Conservation (phyloP, 2,797 vertebrate species). For the Typhlichthys eigenmanni region DNA sequence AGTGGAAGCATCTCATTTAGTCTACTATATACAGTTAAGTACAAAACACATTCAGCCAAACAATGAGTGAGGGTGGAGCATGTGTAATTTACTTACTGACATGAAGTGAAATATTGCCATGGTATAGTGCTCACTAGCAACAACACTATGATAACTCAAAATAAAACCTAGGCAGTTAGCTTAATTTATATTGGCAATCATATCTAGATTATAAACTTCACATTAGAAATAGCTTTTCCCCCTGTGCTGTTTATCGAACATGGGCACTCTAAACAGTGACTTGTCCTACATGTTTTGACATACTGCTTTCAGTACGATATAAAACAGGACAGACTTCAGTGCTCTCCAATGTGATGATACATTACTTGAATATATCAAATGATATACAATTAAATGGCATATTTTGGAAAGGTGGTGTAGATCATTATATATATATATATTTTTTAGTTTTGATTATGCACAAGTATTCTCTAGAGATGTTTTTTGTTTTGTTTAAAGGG, state of each 20-base stretch:
- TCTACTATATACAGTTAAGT: too few species aligned
- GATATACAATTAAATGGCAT: neutral
- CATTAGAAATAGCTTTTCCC: neutral
- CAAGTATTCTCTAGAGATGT: too few species aligned
- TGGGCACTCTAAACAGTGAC: neutral
- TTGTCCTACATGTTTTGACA: neutral
- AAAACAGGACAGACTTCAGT: neutral
- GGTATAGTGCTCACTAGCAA: too few species aligned
- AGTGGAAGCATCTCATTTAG: too few species aligned
- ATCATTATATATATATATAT: too few species aligned
- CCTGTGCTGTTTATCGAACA: neutral
- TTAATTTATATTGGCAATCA: neutral
- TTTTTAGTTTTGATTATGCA: too few species aligned
- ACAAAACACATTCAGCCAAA: too few species aligned
- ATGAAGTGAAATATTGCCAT: too few species aligned
- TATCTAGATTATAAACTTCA: constrained; percentile 7
- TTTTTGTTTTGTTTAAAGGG: too few species aligned
- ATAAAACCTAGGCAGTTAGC: neutral
- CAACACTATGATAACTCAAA: neutral
- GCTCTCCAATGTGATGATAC: constrained; percentile 5
- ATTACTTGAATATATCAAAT: constrained; percentile 3
- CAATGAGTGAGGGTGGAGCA: too few species aligned
- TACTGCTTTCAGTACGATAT: neutral
- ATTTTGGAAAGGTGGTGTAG: too few species aligned
- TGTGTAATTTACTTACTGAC: too few species aligned